phyloP scores from a whole-genome alignment of 2,797 vertebrate species.

The Sebastes taczanowskii region DNA sequence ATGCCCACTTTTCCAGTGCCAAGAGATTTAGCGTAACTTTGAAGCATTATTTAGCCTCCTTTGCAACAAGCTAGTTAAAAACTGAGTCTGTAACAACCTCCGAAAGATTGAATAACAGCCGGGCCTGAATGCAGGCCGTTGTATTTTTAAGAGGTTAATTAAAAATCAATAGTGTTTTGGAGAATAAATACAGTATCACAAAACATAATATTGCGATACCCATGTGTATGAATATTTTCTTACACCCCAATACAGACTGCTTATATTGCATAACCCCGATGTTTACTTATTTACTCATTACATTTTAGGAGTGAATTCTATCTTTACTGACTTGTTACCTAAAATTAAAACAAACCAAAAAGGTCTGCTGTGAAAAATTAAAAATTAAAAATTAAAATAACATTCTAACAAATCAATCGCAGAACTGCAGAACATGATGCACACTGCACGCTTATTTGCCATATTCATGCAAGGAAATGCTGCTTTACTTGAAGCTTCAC shows the following conservation, averaged over 20 bases:
- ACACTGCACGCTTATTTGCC: neutral
- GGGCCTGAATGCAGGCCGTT: no score
- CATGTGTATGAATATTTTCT: no score
- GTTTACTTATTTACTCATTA: neutral
- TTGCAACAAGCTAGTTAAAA: no score
- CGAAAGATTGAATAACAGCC: no score
- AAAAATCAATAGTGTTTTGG: no score
- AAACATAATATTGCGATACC: no score
- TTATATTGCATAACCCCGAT: neutral
- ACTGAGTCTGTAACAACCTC: no score
- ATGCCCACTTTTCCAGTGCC: no score
- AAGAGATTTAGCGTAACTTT: no score
- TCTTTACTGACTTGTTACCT: neutral
- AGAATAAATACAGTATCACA: no score
- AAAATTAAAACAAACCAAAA: neutral
- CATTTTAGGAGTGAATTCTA: neutral
- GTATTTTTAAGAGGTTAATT: no score
- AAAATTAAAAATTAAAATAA: neutral
- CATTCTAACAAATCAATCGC: neutral
- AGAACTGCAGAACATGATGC: neutral
- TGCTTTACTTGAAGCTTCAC: neutral
- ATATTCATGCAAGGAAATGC: neutral
- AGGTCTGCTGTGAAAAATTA: neutral
- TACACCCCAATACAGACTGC: neutral
- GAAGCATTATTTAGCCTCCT: no score